These are phyloP conservation scores for Zaprionus camerounensis DNA, from an alignment of 1,140 invertebrate genomes.

Conservation along the genomic window DNA sequence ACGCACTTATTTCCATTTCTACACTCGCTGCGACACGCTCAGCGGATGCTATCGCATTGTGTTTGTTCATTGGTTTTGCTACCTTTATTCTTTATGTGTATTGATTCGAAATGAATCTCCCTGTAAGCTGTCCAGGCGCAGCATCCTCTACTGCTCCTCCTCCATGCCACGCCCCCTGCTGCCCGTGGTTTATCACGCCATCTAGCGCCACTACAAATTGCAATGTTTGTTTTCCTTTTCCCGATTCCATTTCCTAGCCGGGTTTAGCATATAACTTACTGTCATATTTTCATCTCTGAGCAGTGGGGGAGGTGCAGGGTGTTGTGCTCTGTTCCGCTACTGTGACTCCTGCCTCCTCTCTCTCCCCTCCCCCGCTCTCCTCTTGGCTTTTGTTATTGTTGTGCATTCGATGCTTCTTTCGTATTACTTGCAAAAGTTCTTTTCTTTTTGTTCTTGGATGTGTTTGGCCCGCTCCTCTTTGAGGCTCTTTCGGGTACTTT, in stretches of 20 bases:
- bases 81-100: constrained; percentile 77
- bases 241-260: constrained; percentile 42
- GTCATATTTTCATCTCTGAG: constrained; percentile 78
- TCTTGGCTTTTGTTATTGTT: constrained; percentile 69
- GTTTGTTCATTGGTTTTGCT: constrained; percentile 56
- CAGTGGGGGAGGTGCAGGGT: neutral
- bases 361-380: neutral
- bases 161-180: constrained; percentile 6
- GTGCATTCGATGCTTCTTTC: constrained; percentile 73
- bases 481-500: constrained; percentile 40
- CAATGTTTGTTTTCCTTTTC: constrained; percentile 39
- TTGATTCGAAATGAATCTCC: constrained; percentile 79
- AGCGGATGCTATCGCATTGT: constrained; percentile 34
- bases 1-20: neutral
- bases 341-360: neutral
- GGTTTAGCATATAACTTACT: constrained; percentile 78
- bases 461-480: constrained; percentile 13
- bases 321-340: neutral
- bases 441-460: constrained; percentile 43
- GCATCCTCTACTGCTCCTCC: constrained; percentile 40
- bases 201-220: constrained; percentile 47
- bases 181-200: neutral
- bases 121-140: constrained; percentile 67
- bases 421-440: constrained; percentile 60
- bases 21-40: neutral